Percentiles rank a stretch among this genome's conserved stretches.
Evolutionary conservation across 2,797 vertebrate species (phyloP).

Genomic region (Falco rusticolus): DNA sequence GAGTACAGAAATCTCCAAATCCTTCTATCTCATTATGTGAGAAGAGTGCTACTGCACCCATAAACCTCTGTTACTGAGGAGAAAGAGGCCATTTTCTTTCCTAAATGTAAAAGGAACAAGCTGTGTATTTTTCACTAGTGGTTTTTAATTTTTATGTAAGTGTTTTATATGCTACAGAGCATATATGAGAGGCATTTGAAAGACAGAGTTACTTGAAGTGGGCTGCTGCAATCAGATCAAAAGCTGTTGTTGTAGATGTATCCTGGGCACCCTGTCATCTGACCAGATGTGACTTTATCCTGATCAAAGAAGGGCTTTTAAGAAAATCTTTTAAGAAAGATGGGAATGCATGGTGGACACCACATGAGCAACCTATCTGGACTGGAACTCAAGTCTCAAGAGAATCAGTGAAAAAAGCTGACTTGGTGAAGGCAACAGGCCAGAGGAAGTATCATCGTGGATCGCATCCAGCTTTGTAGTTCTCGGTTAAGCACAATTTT

Average conservation of each 20-base stretch:
- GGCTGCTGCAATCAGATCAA: neutral
- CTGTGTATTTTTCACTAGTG: neutral
- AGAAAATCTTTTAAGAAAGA: neutral
- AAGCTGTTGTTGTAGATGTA: neutral
- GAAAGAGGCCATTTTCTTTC: neutral
- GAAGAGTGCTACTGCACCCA: neutral
- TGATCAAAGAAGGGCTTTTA: neutral
- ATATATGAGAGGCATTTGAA: neutral
- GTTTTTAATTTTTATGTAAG: neutral
- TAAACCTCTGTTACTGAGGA: neutral
- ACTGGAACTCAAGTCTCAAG: neutral
- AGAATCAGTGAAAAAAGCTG: neutral
- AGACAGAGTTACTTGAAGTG: neutral
- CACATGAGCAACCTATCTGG: neutral
- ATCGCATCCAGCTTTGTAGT: neutral
- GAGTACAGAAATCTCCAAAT: neutral
- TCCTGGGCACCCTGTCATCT: neutral
- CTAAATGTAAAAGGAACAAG: neutral
- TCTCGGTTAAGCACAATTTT: neutral
- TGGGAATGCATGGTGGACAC: accelerated
- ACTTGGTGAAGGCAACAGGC: neutral
- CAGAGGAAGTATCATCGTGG: neutral
- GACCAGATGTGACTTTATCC: neutral
- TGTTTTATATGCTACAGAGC: neutral
- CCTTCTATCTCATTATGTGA: neutral